Evolutionary conservation across 2,888 invertebrate species (phyloP).

Genomic region (Osedax frankpressi): DNA sequence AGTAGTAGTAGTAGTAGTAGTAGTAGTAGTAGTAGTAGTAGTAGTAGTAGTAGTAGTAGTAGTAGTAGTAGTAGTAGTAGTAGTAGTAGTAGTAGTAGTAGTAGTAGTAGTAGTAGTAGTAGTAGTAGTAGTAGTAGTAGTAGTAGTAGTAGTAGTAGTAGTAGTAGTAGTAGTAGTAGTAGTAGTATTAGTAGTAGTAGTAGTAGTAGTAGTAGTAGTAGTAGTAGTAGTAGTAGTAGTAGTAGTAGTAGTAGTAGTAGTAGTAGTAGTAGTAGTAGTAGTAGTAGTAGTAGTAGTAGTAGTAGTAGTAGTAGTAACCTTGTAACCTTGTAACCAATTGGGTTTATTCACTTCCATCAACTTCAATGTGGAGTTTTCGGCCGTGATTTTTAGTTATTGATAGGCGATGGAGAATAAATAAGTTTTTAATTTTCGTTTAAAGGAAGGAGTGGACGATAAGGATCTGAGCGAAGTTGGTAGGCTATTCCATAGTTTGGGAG

Average conservation of each 20-base stretch:
- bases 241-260: conserved; percentile 13
- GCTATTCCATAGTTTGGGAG: too few species aligned
- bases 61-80: background rate
- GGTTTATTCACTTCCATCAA: too few species aligned
- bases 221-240: conserved; percentile 9
- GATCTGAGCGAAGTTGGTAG: too few species aligned
- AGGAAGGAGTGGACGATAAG: too few species aligned
- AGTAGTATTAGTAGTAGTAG: too few species aligned
- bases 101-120: background rate
- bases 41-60: conserved; percentile 5
- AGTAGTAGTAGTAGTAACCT: too few species aligned
- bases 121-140: conserved; percentile 8
- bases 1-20: conserved; percentile 1
- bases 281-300: too few species aligned
- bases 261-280: conserved; percentile 13
- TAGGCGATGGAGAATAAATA: too few species aligned
- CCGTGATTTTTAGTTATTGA: too few species aligned
- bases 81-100: conserved; percentile 5
- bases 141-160: conserved; percentile 12
- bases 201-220: background rate
- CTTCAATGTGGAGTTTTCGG: too few species aligned
- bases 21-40: conserved; percentile 2
- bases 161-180: conserved; percentile 2
- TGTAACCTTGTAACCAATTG: too few species aligned
- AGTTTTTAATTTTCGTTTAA: too few species aligned